phyloP scores from a whole-genome alignment of 1,140 invertebrate species.

The Portunus trituberculatus region DNA sequence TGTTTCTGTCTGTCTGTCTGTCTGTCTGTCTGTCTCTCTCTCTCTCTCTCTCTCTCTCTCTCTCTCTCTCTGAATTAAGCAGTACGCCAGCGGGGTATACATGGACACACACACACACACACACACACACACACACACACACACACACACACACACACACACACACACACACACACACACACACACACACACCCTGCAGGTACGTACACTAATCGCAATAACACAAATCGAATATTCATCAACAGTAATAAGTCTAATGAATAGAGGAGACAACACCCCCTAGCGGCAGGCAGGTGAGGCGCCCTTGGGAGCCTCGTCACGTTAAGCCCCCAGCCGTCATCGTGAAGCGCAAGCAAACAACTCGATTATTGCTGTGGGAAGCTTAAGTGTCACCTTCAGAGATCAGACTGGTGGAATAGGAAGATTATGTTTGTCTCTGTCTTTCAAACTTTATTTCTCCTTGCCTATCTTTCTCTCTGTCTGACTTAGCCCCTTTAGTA shows the following conservation, averaged over 20 bases:
- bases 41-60: slow-evolving; percentile 25
- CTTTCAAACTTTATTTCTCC: background rate
- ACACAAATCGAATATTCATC: background rate
- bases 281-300: background rate
- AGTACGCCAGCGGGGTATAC: background rate
- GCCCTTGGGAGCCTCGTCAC: background rate
- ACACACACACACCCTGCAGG: no score
- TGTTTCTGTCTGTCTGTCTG: background rate
- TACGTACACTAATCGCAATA: background rate
- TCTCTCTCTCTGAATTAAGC: background rate
- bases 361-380: background rate
- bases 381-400: background rate
- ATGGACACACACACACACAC: background rate
- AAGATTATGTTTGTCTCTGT: background rate
- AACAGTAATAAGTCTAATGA: background rate
- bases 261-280: background rate
- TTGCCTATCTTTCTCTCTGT: background rate
- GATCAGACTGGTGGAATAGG: no score
- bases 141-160: no score
- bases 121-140: no score
- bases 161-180: no score
- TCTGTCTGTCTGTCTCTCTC: slow-evolving; percentile 18
- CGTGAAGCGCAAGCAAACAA: background rate
- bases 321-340: background rate
- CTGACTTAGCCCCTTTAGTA: no score